A percentile compares a stretch with the other conserved stretches of the same genome.
phyloP scores from a whole-genome alignment of 2,888 invertebrate genomes.

The Polyommatus icarus region DNA sequence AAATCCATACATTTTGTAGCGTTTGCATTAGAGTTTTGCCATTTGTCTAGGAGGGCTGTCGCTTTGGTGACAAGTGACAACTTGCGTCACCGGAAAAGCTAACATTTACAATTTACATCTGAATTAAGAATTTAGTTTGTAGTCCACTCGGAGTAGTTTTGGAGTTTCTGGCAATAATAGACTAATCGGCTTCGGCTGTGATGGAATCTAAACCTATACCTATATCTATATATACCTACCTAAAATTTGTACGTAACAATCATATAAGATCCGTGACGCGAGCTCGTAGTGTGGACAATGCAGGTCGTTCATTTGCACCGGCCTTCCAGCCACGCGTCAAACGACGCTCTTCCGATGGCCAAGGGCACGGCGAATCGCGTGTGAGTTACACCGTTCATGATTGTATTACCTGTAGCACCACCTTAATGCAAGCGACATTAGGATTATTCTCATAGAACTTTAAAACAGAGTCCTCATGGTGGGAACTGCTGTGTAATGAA shows the following conservation, averaged over 20 bases:
- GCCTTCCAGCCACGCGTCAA: slow-evolving; percentile 44
- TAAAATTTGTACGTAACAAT: not conserved
- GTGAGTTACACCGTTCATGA: slow-evolving; percentile 13
- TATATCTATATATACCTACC: not conserved
- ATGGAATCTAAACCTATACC: no score
- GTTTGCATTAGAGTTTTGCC: no score
- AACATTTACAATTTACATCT: no score
- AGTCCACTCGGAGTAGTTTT: no score
- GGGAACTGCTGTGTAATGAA: slow-evolving; percentile 1
- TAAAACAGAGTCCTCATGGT: not conserved
- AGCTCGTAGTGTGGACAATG: slow-evolving; percentile 32
- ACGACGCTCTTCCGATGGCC: slow-evolving; percentile 43
- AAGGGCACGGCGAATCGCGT: slow-evolving; percentile 39
- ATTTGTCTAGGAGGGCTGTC: no score
- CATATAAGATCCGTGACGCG: slow-evolving; percentile 32
- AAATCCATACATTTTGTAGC: no score
- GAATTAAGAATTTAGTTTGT: no score
- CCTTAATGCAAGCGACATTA: not conserved
- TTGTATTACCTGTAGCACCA: not conserved
- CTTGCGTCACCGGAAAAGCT: no score
- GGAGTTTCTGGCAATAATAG: no score
- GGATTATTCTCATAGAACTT: not conserved
- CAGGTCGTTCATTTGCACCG: slow-evolving; percentile 34
- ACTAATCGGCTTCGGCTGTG: no score
- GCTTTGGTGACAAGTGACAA: no score